Conservation (phyloP, 2,888 invertebrate species). For the Microplitis deprimator region DNA sequence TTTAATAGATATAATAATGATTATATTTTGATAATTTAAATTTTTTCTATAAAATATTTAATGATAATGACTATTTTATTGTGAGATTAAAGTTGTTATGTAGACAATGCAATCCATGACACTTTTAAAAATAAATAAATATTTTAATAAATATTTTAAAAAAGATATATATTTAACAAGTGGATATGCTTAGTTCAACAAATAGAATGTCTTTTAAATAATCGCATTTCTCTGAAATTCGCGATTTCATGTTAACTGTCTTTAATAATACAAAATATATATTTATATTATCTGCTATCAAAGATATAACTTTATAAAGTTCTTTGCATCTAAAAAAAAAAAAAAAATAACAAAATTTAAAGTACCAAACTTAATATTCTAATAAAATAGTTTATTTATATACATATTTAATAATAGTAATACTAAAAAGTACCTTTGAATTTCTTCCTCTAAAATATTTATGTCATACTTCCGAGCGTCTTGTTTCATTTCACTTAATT, state of each 20-base stretch:
- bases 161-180: slow-evolving; percentile 3
- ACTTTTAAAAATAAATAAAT: not conserved
- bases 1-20: no score
- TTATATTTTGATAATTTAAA: not conserved
- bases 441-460: slow-evolving; percentile 25
- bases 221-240: slow-evolving; percentile 39
- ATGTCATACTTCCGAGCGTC: not conserved
- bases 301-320: not conserved
- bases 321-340: slow-evolving; percentile 29
- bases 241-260: slow-evolving; percentile 36
- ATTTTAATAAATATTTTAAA: slow-evolving; percentile 23
- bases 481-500: not conserved
- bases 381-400: not conserved
- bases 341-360: not conserved
- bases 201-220: slow-evolving; percentile 40
- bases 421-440: slow-evolving; percentile 19
- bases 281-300: slow-evolving; percentile 17
- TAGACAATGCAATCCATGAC: not conserved
- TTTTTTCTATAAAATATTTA: not conserved
- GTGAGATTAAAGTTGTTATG: not conserved
- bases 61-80: not conserved
- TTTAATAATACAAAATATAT: slow-evolving; percentile 34
- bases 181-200: slow-evolving; percentile 28
- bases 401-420: not conserved
- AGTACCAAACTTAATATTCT: not conserved